Evolutionary conservation across 1,140 invertebrate genomes (phyloP), one percentile per base, ranked within the genome.

Genomic region (Hesperophylax magnus): DNA sequence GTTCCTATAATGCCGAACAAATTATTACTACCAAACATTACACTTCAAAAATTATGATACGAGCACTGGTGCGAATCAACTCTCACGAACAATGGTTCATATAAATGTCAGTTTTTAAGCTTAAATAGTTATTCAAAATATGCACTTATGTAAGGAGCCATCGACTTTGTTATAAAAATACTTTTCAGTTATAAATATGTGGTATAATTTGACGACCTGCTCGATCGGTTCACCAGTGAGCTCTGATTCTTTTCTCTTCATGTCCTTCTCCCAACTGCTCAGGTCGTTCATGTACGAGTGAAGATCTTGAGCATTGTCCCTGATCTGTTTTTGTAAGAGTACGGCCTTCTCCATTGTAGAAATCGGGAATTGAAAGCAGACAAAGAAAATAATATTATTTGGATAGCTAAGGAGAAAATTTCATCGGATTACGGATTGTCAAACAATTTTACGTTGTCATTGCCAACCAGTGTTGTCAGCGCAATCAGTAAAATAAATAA

Each of bases 211-310:
- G 15, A 31, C 52, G 56, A 81, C 69, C 69, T 81, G 74, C 34
- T 77, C 75, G 27, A 72, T 78, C 15, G 77, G 34, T 24, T 72
- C 27, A 27, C 58, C 75, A 52, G 69, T 61, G 11, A 74, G 77
- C 53, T 93, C 91, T 78, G 92, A 87, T 82, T 98, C 96, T 89
- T 96, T 96, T 81, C 90, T 90, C 89, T 96, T 96, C 89, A 97
- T 96, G 84, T 97, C 93, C 74, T 91, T 89, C 86, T 97, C 95
- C 97, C 96, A 98, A 85, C 91, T 92, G 86, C 94, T 93, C 85
- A 98, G 89, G 86, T 97, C 96, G 79, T 93, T 91, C 80, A 95
- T 90, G 86, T 93, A 96, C 78, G 90, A 92, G 81, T 94, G 90
- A 22, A 97, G 87, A 83, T 95, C 95, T 60, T 92, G 90, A 14